Conservation (phyloP, 2,113 vertebrate species). For the Dascyllus trimaculatus region DNA sequence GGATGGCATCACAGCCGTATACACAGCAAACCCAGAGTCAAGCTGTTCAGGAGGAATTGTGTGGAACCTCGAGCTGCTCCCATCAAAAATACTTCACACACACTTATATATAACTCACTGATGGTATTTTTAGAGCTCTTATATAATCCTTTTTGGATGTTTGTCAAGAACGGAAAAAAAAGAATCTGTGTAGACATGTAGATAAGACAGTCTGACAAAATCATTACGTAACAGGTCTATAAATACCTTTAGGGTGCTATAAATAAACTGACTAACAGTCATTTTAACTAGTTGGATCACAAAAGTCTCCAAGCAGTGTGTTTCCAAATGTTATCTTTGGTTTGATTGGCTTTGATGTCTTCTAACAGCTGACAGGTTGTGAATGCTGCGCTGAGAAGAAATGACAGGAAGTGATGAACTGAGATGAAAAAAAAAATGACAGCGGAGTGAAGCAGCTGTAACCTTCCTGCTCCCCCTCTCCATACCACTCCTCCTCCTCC, state of each 20-base stretch:
- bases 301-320: slow-evolving; percentile 8
- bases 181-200: slow-evolving; percentile 37
- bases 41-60: slow-evolving; percentile 32
- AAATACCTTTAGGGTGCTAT: slow-evolving; percentile 62
- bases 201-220: slow-evolving; percentile 64
- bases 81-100: slow-evolving; percentile 41
- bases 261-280: slow-evolving; percentile 54
- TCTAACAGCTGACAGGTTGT: slow-evolving; percentile 33
- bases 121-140: slow-evolving; percentile 68
- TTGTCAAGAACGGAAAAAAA: slow-evolving; percentile 41
- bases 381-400: slow-evolving; percentile 18
- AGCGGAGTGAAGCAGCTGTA: slow-evolving; percentile 16
- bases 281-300: slow-evolving; percentile 47
- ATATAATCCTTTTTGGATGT: slow-evolving; percentile 56
- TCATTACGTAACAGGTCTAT: slow-evolving; percentile 59
- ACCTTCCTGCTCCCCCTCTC: background rate
- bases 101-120: slow-evolving; percentile 38
- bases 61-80: slow-evolving; percentile 34
- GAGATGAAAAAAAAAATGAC: slow-evolving; percentile 17
- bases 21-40: background rate
- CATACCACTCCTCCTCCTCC: background rate
- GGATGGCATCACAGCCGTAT: slow-evolving; percentile 17
- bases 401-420: slow-evolving; percentile 36
- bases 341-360: slow-evolving; percentile 39
- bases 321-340: slow-evolving; percentile 31